phyloP scores from a whole-genome alignment of 2,113 vertebrate species.

The Petroica traversi region DNA sequence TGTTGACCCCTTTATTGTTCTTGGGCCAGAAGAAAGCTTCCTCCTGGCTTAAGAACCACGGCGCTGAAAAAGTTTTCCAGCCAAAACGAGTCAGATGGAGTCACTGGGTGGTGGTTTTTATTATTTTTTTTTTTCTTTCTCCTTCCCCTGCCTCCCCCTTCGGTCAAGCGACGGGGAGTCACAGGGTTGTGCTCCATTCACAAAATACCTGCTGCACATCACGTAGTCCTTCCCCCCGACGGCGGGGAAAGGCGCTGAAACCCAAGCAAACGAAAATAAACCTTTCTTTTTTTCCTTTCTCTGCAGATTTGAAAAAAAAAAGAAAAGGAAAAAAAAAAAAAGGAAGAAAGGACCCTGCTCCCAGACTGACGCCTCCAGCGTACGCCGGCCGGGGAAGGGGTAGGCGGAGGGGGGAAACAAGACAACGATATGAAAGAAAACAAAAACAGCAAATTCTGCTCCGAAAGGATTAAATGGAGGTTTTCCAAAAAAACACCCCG shows the following conservation, averaged over 20 bases:
- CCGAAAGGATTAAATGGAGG: slow-evolving; percentile 63
- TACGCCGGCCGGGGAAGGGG: background rate
- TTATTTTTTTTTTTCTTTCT: slow-evolving; percentile 19
- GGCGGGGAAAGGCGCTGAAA: slow-evolving; percentile 35
- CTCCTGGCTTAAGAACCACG: slow-evolving; percentile 67
- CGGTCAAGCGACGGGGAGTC: slow-evolving; percentile 45
- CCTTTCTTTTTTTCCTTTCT: background rate
- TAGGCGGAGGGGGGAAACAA: background rate
- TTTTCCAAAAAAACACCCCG: slow-evolving; percentile 50
- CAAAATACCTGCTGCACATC: slow-evolving; percentile 79
- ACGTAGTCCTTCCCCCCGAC: slow-evolving; percentile 76
- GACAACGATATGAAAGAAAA: background rate
- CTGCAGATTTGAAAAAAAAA: background rate
- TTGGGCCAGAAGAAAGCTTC: slow-evolving; percentile 81
- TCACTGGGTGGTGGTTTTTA: slow-evolving; percentile 47
- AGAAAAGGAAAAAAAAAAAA: background rate
- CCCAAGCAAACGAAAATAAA: slow-evolving; percentile 70
- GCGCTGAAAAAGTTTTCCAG: slow-evolving; percentile 62
- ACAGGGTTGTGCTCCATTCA: slow-evolving; percentile 69
- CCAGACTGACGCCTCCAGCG: slow-evolving; percentile 28
- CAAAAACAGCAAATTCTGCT: slow-evolving; percentile 59
- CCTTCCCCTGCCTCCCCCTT: slow-evolving; percentile 47
- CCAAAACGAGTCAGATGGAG: slow-evolving; percentile 61
- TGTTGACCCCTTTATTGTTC: slow-evolving; percentile 88
- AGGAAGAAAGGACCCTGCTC: slow-evolving; percentile 26